Percentiles rank a stretch among this genome's conserved stretches.
Conservation (phyloP, 2,888 invertebrate species). For the Pachycephus smyrnensis region DNA sequence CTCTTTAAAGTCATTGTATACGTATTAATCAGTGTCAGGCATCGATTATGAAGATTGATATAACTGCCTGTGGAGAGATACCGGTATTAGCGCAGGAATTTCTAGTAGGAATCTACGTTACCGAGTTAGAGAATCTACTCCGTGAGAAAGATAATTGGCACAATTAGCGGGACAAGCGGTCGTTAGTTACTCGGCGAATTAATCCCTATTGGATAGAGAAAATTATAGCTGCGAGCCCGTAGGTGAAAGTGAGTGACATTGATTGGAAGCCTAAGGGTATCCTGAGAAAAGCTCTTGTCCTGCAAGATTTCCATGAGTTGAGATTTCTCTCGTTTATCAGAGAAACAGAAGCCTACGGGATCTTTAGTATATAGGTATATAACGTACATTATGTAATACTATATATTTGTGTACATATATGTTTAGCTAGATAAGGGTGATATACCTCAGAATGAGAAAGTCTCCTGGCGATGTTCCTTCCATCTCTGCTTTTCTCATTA, state of each 20-base stretch:
- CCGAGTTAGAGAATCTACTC: not conserved
- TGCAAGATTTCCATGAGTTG: not conserved
- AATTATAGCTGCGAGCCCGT: not conserved
- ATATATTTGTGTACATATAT: no score
- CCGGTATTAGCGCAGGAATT: not conserved
- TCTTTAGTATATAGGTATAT: not conserved
- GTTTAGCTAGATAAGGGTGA: no score
- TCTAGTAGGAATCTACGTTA: not conserved
- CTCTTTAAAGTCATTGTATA: not conserved
- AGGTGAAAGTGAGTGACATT: not conserved
- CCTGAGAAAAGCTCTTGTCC: not conserved
- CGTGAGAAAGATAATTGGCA: not conserved
- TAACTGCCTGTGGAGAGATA: not conserved
- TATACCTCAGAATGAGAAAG: no score
- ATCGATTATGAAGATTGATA: not conserved
- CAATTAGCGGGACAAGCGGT: not conserved
- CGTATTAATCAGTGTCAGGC: not conserved
- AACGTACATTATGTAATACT: not conserved
- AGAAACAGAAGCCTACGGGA: not conserved
- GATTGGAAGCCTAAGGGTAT: not conserved
- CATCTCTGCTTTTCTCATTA: no score
- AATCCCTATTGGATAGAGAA: not conserved
- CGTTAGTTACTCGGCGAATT: not conserved
- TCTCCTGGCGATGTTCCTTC: no score
- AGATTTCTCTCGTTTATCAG: not conserved